Base-by-base conservation (phyloP, 1,140 invertebrate genomes). In the Delia radicum region DNA sequence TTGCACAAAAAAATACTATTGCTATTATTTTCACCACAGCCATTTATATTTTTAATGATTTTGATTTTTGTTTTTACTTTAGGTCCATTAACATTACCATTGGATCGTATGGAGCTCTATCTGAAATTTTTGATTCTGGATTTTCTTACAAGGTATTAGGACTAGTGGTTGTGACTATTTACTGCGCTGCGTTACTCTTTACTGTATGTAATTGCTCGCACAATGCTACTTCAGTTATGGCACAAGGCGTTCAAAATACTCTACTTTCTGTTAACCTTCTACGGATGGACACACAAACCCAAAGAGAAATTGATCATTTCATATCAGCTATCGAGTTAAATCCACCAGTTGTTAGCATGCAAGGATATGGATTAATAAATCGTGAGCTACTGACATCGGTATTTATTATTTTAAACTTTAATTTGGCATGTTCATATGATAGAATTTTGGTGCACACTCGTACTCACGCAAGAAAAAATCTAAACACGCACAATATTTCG, bases 81-180 rank as follows among this genome's bases (percentile, higher is more conserved):
- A 89, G 88, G 88, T 88, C 88, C 48, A 82, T 87, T 12, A 89
- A 88, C 74, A 89, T 89, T 76, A 88, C 87, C 0, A 87, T 88
- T 18, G 87, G 88, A 0, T 82, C 89, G 12, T 91, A 91, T 80
- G 90, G 90, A 18, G 89, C 89, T 13, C 81, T 89, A 1, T 90
- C 90, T 0, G 90, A 90, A 82, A 89, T 91, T 7, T 87, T 91
- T 3, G 90, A 91, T 79, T 89, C 90, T 78, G 90, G 90, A 0
- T 89, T 91, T 80, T 89, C 87, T 73, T 90, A 90, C 78, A 91
- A 90, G 81, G 89, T 90, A 80, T 87, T 90, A 73, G 90, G 90
- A 0, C 81, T 91, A 18, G 82, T 91, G 31, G 90, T 91, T 0
- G 89, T 89, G 75, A 86, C 88, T 0, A 83, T 86, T 21, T 91